Conservation (phyloP, 2,888 invertebrate species). For the Tetragonula carbonaria region DNA sequence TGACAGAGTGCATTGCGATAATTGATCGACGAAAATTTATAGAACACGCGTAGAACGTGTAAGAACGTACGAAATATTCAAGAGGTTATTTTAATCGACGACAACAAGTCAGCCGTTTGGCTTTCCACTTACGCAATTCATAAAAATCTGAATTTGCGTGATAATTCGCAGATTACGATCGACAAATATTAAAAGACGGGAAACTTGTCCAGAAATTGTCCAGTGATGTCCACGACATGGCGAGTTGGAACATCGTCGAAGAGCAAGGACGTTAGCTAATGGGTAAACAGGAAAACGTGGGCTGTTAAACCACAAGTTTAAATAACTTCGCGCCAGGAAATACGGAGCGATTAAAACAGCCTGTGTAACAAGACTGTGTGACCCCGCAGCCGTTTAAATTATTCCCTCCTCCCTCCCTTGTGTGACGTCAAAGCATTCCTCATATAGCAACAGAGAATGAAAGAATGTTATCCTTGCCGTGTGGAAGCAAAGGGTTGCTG, state of each 20-base stretch:
- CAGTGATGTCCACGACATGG: neutral
- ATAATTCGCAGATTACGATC: too few species aligned
- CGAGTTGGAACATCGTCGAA: neutral
- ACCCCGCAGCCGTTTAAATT: neutral
- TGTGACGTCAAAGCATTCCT: neutral
- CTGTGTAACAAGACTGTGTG: neutral
- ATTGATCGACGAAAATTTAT: neutral
- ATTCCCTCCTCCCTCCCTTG: neutral
- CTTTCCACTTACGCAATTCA: too few species aligned
- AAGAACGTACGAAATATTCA: neutral
- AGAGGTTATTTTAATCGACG: neutral
- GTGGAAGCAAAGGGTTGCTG: neutral
- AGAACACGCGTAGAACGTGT: neutral
- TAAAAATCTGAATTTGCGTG: too few species aligned
- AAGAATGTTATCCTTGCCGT: constrained; percentile 14
- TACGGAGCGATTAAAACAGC: neutral
- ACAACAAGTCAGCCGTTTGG: too few species aligned
- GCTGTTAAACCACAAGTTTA: neutral
- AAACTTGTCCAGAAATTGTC: neutral
- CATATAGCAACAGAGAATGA: neutral
- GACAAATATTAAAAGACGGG: too few species aligned
- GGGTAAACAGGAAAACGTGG: neutral
- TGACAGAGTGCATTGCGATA: neutral
- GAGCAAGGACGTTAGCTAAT: neutral
- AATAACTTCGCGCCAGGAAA: neutral